phyloP scores from a whole-genome alignment of 2,888 invertebrate species.

The Eledone cirrhosa region DNA sequence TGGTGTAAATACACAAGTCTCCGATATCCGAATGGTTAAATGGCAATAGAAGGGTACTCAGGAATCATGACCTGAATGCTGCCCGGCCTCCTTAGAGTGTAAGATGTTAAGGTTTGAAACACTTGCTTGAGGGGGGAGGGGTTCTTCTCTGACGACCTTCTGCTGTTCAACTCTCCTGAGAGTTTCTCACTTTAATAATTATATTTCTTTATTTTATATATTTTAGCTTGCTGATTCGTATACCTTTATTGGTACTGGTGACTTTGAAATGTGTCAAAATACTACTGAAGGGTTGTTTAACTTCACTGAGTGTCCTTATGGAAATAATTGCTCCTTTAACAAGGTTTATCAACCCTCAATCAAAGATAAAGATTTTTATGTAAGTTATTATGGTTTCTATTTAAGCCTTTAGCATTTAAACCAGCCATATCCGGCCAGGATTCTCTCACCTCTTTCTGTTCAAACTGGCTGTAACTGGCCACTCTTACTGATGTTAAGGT shows the following conservation, averaged over 20 bases:
- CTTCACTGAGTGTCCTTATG: not conserved
- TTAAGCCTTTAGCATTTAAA: not conserved
- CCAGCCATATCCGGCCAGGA: not conserved
- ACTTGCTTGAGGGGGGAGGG: too few species aligned
- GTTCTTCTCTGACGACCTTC: too few species aligned
- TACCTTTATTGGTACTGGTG: constrained; percentile 28
- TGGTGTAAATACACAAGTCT: too few species aligned
- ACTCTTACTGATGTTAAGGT: too few species aligned
- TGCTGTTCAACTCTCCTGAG: too few species aligned
- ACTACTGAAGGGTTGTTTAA: not conserved
- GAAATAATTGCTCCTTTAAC: constrained; percentile 3
- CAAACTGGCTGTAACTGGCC: too few species aligned
- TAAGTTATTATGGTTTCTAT: not conserved
- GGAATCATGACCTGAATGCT: too few species aligned
- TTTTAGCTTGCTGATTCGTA: not conserved
- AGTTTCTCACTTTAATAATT: not conserved
- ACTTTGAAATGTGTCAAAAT: constrained; percentile 11
- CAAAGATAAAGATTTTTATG: not conserved
- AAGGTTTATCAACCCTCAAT: not conserved
- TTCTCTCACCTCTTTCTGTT: too few species aligned
- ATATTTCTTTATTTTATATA: not conserved
- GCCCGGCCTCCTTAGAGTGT: too few species aligned
- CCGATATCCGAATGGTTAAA: too few species aligned
- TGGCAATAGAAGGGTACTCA: too few species aligned
- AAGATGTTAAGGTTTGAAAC: too few species aligned